A percentile compares a stretch with the other conserved stretches of the same genome.
phyloP scores from a whole-genome alignment of 2,113 vertebrate genomes.

The Scortum barcoo region DNA sequence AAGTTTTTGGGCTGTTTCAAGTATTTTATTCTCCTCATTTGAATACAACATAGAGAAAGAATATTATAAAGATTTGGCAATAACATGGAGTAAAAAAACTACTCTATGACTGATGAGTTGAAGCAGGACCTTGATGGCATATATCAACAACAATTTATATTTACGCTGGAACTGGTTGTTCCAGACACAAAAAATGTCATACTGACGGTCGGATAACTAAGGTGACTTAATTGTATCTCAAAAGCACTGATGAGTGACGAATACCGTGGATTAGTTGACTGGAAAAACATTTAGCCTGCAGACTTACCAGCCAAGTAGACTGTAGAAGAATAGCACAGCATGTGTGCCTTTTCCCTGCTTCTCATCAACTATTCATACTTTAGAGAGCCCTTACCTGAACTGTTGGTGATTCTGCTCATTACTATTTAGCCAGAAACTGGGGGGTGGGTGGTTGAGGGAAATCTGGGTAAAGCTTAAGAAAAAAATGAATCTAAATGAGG shows the following conservation, averaged over 20 bases:
- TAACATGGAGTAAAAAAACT: no score
- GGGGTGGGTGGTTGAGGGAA: background rate
- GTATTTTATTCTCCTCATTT: background rate
- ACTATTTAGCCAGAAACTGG: constrained; percentile 15
- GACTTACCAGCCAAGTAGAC: constrained; percentile 52
- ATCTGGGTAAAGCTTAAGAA: constrained; percentile 25
- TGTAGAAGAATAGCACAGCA: constrained; percentile 54
- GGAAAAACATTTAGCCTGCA: constrained; percentile 43
- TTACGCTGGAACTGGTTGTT: background rate
- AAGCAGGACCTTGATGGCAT: no score
- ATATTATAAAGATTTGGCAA: no score
- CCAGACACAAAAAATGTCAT: background rate
- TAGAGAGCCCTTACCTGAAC: constrained; percentile 35
- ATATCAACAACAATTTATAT: no score
- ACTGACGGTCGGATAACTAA: background rate
- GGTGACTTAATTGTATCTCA: background rate
- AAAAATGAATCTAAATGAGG: background rate
- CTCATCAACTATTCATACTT: constrained; percentile 31
- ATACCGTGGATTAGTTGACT: constrained; percentile 20
- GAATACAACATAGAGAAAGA: no score
- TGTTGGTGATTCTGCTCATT: constrained; percentile 35
- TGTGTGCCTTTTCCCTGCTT: constrained; percentile 33
- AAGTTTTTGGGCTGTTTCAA: background rate
- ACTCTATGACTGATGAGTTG: no score
- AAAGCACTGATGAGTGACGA: constrained; percentile 25